Percentiles rank a stretch among this genome's conserved stretches.
Evolutionary conservation across 2,888 invertebrate species (phyloP).

Genomic region (Callimorpha dominula): DNA sequence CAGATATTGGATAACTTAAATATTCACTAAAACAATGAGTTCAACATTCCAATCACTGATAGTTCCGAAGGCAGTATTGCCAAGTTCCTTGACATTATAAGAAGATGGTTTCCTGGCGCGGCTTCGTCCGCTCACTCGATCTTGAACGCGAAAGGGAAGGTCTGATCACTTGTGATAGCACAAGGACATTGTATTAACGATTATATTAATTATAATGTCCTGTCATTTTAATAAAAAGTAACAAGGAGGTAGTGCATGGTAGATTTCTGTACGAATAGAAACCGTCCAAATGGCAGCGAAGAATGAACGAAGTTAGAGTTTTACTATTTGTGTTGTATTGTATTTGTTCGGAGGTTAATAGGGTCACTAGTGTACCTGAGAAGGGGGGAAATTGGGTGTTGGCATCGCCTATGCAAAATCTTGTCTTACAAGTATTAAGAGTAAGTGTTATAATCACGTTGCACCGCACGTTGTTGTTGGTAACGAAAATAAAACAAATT

Average conservation of each 20-base stretch:
- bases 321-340: neutral
- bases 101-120: slow-evolving; percentile 50
- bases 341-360: neutral
- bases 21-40: neutral
- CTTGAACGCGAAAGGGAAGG: slow-evolving; percentile 50
- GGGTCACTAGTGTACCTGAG: too few relatives aligned
- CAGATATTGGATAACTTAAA: too few relatives aligned
- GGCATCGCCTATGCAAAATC: too few relatives aligned
- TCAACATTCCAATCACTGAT: neutral
- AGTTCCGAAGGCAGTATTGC: neutral
- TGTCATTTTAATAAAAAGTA: neutral
- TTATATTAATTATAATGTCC: slow-evolving; percentile 1
- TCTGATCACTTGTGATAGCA: slow-evolving; percentile 13
- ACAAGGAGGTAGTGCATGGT: neutral
- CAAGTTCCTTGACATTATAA: slow-evolving; percentile 57
- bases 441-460: too few relatives aligned
- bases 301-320: neutral
- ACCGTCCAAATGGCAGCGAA: neutral
- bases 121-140: slow-evolving; percentile 49
- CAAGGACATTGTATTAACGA: slow-evolving; percentile 34
- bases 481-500: too few relatives aligned
- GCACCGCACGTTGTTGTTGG: too few relatives aligned
- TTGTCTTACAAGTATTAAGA: too few relatives aligned
- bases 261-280: neutral
- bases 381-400: too few relatives aligned